A percentile compares a stretch with the other conserved stretches of the same genome.
Evolutionary conservation across 2,888 invertebrate species (phyloP).

Genomic region (Scrobipalpa costella): DNA sequence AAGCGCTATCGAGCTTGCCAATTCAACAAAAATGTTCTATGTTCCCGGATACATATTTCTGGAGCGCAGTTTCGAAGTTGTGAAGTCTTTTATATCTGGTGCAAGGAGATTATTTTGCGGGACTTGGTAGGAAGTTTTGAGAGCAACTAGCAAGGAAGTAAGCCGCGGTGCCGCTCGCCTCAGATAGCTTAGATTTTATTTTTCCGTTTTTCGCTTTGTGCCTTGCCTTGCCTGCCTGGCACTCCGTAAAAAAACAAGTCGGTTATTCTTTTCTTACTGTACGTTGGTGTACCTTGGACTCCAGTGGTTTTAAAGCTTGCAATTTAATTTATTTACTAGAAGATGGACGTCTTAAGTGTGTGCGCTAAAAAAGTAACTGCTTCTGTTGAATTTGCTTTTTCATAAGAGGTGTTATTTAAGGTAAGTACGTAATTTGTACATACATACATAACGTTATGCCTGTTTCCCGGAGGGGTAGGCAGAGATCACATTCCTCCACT

Average conservation of each 20-base stretch:
- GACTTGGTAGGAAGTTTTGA: slow-evolving; percentile 6
- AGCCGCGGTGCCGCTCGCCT: slow-evolving; percentile 34
- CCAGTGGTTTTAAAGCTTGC: neutral
- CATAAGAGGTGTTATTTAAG: no score
- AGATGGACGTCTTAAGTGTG: neutral
- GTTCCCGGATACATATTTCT: neutral
- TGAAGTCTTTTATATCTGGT: neutral
- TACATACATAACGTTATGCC: no score
- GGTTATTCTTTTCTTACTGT: neutral
- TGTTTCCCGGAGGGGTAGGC: no score
- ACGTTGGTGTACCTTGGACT: neutral
- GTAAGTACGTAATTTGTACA: no score
- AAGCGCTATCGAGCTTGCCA: neutral
- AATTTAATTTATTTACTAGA: neutral
- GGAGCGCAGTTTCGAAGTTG: neutral
- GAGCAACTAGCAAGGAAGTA: slow-evolving; percentile 15
- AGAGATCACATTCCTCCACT: no score
- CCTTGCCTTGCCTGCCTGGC: neutral
- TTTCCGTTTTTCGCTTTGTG: slow-evolving; percentile 31
- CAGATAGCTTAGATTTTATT: slow-evolving; percentile 50
- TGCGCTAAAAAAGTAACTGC: no score
- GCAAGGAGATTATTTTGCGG: neutral
- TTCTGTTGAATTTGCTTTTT: no score
- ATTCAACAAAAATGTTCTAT: neutral
- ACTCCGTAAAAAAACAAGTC: neutral